These are phyloP conservation scores for Seira sanloemensis DNA, from an alignment of 2,888 invertebrate genomes.

Conservation along the genomic window DNA sequence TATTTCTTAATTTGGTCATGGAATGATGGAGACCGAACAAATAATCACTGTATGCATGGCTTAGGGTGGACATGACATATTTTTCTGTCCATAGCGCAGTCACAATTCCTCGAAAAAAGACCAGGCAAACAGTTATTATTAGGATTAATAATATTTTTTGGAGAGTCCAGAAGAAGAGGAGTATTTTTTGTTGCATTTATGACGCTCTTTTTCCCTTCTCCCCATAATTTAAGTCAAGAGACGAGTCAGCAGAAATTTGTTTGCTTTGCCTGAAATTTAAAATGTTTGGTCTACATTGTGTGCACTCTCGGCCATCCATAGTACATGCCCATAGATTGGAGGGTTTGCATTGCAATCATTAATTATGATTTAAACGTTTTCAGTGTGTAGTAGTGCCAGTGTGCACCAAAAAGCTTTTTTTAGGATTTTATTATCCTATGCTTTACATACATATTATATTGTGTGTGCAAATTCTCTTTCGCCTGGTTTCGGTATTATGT, in stretches of 20 bases:
- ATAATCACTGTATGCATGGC: too few species aligned
- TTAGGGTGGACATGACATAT: too few species aligned
- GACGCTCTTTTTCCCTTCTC: neutral
- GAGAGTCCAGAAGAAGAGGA: neutral
- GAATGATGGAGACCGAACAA: too few species aligned
- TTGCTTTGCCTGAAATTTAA: neutral
- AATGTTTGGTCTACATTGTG: neutral
- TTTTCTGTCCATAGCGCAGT: too few species aligned
- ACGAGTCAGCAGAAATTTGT: neutral
- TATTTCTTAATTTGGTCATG: too few species aligned
- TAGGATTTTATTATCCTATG: too few species aligned
- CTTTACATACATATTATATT: too few species aligned
- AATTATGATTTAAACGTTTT: conserved; percentile 48
- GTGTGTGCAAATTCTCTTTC: neutral
- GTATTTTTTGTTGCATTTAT: neutral
- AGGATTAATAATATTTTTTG: neutral
- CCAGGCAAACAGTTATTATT: neutral
- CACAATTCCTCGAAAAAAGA: neutral
- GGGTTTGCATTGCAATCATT: conserved; percentile 36
- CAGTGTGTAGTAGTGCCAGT: too few species aligned
- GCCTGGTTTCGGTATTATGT: neutral
- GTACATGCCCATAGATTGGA: too few species aligned
- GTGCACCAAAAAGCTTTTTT: too few species aligned
- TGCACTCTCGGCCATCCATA: neutral
- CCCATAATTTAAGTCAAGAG: neutral